Base-by-base conservation (phyloP, 1,140 invertebrate species). In the Charaxes varanes region DNA sequence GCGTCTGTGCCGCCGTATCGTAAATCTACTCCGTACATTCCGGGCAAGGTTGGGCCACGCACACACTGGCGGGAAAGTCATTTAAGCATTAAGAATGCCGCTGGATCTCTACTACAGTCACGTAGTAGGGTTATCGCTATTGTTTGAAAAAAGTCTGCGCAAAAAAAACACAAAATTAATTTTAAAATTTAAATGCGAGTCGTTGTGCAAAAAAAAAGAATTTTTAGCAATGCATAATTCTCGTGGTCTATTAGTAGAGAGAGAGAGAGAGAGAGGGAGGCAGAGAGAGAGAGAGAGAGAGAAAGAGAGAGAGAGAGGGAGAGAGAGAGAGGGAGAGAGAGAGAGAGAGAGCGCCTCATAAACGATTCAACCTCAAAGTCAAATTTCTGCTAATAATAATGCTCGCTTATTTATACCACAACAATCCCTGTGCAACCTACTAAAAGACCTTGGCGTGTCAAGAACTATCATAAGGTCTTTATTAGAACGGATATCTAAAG, bases 11-110 rank as follows among this genome's bases (percentile, higher is more conserved):
- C 41, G 11, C 37, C 41, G 48, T 48, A 26, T 45, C 48, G 41
- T 57, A 61, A 57, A 57, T 57, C 46, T 46, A 44, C 40, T 41
- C 37, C 41, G 30, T 31, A 23, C 44, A 38, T 41, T 57, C 38
- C 37, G 32, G 32, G 23, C 23, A 33, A 47, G 31, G 43, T 53
- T 38, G 36, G 50, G 40, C 28, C 43, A 42, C 47, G 52, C 38
- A 52, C 41, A 51, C 38, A 43, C 28, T 45, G 13, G 16, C 43
- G 45, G 50, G 43, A 48, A 42, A 54, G 51, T 51, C 51, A 58
- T 58, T 58, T 54, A 58, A 58, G 41, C 55, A 54, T 54, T 58
- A 52, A 52, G 53, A 52, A 38, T 38, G 44, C 51, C 46, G 42
- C 22, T 18, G 19, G 17, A 36, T 47, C 30, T 31, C 28, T 50